Evolutionary conservation across 1,140 invertebrate genomes (phyloP).

Genomic region (Diorhabda sublineata): DNA sequence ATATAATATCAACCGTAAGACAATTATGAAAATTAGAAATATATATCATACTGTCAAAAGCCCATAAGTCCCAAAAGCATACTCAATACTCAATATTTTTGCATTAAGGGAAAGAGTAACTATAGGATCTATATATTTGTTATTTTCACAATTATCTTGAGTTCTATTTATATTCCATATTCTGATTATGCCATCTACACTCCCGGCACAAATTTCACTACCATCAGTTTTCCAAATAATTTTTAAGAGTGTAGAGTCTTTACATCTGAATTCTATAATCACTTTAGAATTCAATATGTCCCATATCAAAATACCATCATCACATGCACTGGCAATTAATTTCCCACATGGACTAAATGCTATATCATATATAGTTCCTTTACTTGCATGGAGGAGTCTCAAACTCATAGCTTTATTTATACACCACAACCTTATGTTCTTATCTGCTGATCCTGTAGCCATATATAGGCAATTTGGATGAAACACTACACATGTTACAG

Average conservation of each 20-base stretch:
- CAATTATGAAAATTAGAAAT: too few relatives aligned
- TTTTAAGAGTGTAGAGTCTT: conserved; percentile 57
- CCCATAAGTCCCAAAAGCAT: conserved; percentile 36
- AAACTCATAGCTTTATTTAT: conserved; percentile 59
- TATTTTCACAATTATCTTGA: conserved; percentile 24
- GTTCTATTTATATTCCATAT: conserved; percentile 53
- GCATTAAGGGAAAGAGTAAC: conserved; percentile 25
- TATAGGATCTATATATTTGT: conserved; percentile 23
- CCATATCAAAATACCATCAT: conserved; percentile 66
- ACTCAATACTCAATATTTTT: conserved; percentile 34
- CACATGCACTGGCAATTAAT: conserved; percentile 64
- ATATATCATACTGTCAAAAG: conserved; percentile 20
- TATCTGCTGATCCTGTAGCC: conserved; percentile 66
- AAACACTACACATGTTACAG: conserved; percentile 75
- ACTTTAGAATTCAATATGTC: conserved; percentile 60
- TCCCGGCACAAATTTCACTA: conserved; percentile 59
- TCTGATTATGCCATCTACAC: conserved; percentile 55
- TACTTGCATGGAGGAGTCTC: conserved; percentile 58
- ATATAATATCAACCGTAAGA: too few relatives aligned
- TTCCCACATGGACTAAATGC: conserved; percentile 69
- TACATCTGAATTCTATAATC: conserved; percentile 59
- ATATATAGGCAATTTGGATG: conserved; percentile 67
- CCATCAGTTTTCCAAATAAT: conserved; percentile 60
- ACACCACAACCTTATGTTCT: conserved; percentile 63
- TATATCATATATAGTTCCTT: conserved; percentile 57